These are phyloP conservation scores for Drosophila leonis DNA, from an alignment of 2,888 invertebrate genomes.

Conservation along the genomic window DNA sequence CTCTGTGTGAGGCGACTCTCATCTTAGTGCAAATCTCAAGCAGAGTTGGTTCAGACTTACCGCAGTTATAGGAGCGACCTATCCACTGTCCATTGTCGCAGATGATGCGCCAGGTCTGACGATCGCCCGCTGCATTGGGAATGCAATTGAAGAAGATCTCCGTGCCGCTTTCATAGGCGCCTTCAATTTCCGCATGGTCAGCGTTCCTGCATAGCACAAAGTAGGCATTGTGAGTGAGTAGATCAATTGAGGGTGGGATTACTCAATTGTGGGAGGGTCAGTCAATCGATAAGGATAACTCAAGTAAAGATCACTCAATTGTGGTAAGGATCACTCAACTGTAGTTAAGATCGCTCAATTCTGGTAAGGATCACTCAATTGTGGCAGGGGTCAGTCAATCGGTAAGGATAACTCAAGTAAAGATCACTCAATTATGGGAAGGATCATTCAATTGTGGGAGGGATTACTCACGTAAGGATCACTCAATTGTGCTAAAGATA, in stretches of 20 bases:
- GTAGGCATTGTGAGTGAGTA: no score
- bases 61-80: conserved; percentile 92
- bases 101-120: conserved; percentile 93
- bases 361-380: conserved; percentile 76
- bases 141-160: conserved; percentile 94
- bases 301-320: conserved; percentile 77
- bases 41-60: conserved; percentile 85
- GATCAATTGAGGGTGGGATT: conserved; percentile 84
- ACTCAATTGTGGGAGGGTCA: conserved; percentile 84
- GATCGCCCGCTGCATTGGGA: conserved; percentile 92
- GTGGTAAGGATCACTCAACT: conserved; percentile 84
- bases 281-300: conserved; percentile 77
- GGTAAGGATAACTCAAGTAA: conserved; percentile 14
- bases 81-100: conserved; percentile 95
- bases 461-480: conserved; percentile 57
- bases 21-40: not conserved
- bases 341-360: conserved; percentile 84
- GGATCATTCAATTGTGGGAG: conserved; percentile 84
- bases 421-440: conserved; percentile 84
- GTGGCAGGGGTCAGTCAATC: conserved; percentile 84
- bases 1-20: conserved; percentile 75
- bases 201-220: conserved; percentile 87
- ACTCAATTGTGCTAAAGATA: conserved; percentile 83
- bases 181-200: conserved; percentile 88
- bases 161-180: conserved; percentile 92